phyloP scores from a whole-genome alignment of 37 sponge, comb jelly and placozoan genomes.

The Beroe ovata region DNA sequence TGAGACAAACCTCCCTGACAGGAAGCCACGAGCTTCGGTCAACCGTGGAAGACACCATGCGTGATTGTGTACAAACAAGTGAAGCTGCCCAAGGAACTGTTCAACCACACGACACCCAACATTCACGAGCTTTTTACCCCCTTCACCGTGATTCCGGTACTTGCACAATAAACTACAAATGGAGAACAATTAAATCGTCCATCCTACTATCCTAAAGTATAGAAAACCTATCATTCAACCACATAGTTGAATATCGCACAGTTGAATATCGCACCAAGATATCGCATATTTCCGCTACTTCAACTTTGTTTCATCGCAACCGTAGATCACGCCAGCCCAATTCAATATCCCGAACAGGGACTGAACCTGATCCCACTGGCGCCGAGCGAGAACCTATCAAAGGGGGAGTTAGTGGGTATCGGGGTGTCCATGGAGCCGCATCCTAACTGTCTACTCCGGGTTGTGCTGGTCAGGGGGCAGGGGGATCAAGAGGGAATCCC shows the following conservation, averaged over 20 bases:
- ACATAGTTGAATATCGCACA: too few relatives aligned
- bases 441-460: slow-evolving; percentile 31
- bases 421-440: slow-evolving; percentile 10
- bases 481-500: slow-evolving; percentile 57
- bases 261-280: too few relatives aligned
- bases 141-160: slow-evolving; percentile 27
- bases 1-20: too few relatives aligned
- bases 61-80: slow-evolving; percentile 61
- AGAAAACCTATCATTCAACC: too few relatives aligned
- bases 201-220: too few relatives aligned
- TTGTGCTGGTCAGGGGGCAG: slow-evolving; percentile 43
- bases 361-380: slow-evolving; percentile 41
- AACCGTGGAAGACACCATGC: slow-evolving; percentile 59
- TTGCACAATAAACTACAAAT: too few relatives aligned
- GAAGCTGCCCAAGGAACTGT: slow-evolving; percentile 34
- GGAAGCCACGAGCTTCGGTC: slow-evolving; percentile 55
- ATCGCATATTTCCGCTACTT: too few relatives aligned
- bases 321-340: too few relatives aligned
- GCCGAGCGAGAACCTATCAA: not conserved
- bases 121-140: slow-evolving; percentile 41
- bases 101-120: slow-evolving; percentile 13
- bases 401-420: slow-evolving; percentile 61
- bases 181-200: too few relatives aligned
- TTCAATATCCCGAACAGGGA: not conserved
- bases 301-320: too few relatives aligned